These are phyloP conservation scores for Eupithecia vulgata DNA, from an alignment of 2,888 invertebrate genomes.

Conservation along the genomic window DNA sequence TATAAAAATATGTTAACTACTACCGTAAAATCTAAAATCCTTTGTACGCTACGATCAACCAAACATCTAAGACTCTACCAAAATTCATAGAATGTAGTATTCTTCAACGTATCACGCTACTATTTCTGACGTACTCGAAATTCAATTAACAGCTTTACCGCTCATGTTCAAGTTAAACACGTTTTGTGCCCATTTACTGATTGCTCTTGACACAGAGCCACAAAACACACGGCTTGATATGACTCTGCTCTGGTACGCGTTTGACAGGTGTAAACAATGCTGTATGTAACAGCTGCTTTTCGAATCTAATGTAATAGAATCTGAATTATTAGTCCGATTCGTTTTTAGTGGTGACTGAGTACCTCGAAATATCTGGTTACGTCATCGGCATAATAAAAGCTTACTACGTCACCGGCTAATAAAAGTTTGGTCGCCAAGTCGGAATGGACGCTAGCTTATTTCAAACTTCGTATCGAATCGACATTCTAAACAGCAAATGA, in stretches of 20 bases:
- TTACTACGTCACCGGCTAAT: conserved; percentile 32
- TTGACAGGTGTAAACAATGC: conserved; percentile 42
- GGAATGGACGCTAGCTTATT: conserved; percentile 18
- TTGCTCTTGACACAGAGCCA: conserved; percentile 5
- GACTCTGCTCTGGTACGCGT: neutral
- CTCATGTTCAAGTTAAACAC: conserved; percentile 8
- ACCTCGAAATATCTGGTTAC: conserved; percentile 46
- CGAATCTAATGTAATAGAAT: conserved; percentile 43
- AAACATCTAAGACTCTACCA: neutral
- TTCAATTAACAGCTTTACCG: conserved; percentile 12
- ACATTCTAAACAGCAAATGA: neutral
- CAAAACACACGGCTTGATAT: neutral
- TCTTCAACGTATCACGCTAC: conserved; percentile 2
- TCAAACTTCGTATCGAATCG: conserved; percentile 8
- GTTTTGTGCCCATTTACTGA: conserved; percentile 3
- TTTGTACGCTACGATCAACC: neutral
- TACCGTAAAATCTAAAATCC: neutral
- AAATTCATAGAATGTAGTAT: neutral
- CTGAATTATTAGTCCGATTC: conserved; percentile 28
- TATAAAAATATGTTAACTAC: neutral
- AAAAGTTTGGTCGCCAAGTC: conserved; percentile 26
- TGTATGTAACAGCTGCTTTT: conserved; percentile 50
- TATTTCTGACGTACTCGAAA: conserved; percentile 20
- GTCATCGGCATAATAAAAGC: conserved; percentile 41
- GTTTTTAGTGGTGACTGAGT: conserved; percentile 50